Conservation (phyloP, 2,797 vertebrate species). For the Platyrinchus mystaceus region DNA sequence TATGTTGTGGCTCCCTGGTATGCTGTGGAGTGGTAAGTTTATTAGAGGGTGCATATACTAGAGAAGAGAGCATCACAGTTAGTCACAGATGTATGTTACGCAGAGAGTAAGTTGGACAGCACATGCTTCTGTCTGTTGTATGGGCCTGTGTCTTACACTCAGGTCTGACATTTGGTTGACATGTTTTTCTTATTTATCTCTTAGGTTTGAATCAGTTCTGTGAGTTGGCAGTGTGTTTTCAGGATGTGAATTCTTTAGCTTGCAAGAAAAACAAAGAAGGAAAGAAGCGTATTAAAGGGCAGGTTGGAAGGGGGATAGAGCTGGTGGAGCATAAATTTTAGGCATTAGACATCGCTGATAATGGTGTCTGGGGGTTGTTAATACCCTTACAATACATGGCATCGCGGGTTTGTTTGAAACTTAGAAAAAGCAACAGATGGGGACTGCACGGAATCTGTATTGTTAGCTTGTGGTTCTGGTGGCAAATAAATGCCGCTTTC, state of each 20-base stretch:
- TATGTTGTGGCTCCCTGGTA: not conserved
- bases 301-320: not conserved
- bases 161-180: not conserved
- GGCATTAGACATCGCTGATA: not conserved
- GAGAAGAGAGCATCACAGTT: not conserved
- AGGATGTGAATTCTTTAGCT: not conserved
- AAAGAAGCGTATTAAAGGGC: not conserved
- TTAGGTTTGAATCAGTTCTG: not conserved
- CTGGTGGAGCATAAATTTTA: not conserved
- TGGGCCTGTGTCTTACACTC: not conserved
- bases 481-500: slow-evolving; percentile 35
- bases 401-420: not conserved
- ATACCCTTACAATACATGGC: not conserved
- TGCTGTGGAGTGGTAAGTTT: not conserved
- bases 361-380: not conserved
- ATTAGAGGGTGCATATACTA: not conserved
- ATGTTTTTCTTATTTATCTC: not conserved
- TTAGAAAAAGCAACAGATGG: not conserved
- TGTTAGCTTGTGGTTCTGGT: slow-evolving; percentile 58
- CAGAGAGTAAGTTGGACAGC: not conserved
- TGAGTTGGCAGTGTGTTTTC: not conserved
- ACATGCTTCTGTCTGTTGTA: accelerated
- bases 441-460: not conserved
- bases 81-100: accelerated
- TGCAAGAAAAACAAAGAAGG: not conserved